Base-by-base conservation (phyloP, 1,140 invertebrate species). In the Listronotus oregonensis region DNA sequence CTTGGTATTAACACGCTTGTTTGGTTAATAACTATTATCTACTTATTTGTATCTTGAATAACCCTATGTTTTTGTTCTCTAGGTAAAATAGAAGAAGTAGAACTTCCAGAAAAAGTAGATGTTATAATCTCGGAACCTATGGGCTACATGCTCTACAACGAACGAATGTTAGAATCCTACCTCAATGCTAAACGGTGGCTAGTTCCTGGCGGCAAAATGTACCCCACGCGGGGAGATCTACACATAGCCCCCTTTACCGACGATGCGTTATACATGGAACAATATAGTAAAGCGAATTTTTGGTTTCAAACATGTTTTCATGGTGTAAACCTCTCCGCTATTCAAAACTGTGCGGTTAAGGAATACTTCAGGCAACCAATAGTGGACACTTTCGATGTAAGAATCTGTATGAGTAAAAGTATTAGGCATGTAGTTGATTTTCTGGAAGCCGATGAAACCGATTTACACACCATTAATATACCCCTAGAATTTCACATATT, bases 131-230 rank as follows among this genome's bases (percentile, higher is more conserved):
- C 96, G 8, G 97, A 99, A 82, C 97, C 97, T 0, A 99, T 99
- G 97, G 97, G 97, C 27, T 99, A 99, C 76, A 99, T 99, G 97
- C 82, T 99, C 10, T 98, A 98, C 76, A 99, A 99, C 82, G 97
- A 99, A 81, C 85, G 97, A 70, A 99, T 99, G 97, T 82, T 99
- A 66, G 97, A 99, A 83, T 98, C 96, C 6, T 99, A 97, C 82
- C 82, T 99, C 46, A 96, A 99, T 83, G 96, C 97, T 3, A 97
- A 98, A 77, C 99, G 99, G 77, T 99, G 96, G 94, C 83, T 99
- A 11, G 91, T 90, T 81, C 91, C 94, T 50, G 89, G 89, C 77
- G 95, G 94, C 27, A 87, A 87, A 72, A 99, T 99, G 97, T 99
- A 96, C 80, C 97, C 97, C 40, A 92, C 93, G 2, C 86, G 93